Conservation (phyloP, 37 sponge, comb jelly and placozoan species). For the Dysidea cf. avara region DNA sequence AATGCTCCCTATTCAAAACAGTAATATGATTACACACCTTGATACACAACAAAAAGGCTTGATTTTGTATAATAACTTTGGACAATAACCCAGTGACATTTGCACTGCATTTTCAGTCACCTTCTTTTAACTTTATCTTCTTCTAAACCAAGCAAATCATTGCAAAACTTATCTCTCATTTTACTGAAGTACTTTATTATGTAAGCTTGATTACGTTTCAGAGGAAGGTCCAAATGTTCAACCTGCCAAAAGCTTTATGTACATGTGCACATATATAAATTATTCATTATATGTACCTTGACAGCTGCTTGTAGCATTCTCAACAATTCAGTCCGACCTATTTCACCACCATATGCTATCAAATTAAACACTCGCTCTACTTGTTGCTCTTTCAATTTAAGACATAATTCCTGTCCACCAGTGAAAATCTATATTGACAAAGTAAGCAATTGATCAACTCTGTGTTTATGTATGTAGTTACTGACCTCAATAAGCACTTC, state of each 20-base stretch:
- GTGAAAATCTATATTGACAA: constrained; percentile 42
- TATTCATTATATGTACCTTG: constrained; percentile 42
- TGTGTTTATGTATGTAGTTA: background rate
- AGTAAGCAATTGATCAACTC: background rate
- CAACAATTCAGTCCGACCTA: constrained; percentile 40
- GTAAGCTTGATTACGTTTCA: constrained; percentile 63
- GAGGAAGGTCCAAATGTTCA: constrained; percentile 58
- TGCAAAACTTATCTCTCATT: constrained; percentile 48
- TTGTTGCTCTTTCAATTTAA: constrained; percentile 21
- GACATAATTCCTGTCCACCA: constrained; percentile 34
- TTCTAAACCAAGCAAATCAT: constrained; percentile 39
- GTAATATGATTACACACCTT: too few relatives aligned
- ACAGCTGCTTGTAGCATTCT: constrained; percentile 54
- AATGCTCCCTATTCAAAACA: too few relatives aligned
- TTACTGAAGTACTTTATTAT: constrained; percentile 58
- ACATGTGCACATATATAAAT: too few relatives aligned
- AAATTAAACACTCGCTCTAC: constrained; percentile 39
- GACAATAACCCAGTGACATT: too few relatives aligned
- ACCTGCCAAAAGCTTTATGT: too few relatives aligned
- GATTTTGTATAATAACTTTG: too few relatives aligned
- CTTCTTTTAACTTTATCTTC: constrained; percentile 5
- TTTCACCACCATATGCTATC: background rate
- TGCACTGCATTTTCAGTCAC: too few relatives aligned
- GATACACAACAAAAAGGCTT: too few relatives aligned
- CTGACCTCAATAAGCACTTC: constrained; percentile 12